Conservation (phyloP, 2,888 invertebrate genomes). For the Microchrysa polita region DNA sequence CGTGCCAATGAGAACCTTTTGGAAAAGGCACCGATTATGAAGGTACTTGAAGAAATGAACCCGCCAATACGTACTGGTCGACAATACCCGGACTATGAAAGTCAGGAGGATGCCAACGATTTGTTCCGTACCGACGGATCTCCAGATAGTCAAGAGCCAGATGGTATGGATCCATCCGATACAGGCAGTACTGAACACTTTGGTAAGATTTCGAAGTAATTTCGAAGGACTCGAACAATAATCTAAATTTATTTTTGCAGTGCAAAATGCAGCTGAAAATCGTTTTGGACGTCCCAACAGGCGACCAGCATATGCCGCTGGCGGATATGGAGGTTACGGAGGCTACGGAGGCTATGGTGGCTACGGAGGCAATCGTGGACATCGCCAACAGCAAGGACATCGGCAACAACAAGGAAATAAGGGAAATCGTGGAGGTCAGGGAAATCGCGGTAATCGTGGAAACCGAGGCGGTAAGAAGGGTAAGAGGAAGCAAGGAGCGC, state of each 20-base stretch:
- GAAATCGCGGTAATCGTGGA: neutral
- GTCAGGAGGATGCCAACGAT: neutral
- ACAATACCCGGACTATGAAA: neutral
- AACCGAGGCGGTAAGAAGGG: neutral
- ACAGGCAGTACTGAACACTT: neutral
- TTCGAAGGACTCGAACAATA: no score
- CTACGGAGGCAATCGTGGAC: neutral
- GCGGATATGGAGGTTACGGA: neutral
- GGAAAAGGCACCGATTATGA: neutral
- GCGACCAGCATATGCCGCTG: neutral
- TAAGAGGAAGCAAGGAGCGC: no score
- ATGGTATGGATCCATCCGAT: neutral
- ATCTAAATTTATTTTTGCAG: no score
- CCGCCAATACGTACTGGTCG: neutral
- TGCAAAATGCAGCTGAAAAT: neutral
- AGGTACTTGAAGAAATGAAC: neutral
- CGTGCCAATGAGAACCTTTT: neutral
- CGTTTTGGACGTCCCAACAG: neutral
- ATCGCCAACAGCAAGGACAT: neutral
- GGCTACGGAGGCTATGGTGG: neutral
- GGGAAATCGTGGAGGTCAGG: neutral
- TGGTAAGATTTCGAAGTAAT: no score
- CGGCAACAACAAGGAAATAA: neutral
- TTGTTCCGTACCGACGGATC: neutral
- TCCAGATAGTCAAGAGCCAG: neutral